A percentile compares a stretch with the other conserved stretches of the same genome.
These are phyloP conservation scores for Piaya cayana DNA, from an alignment of 2,113 vertebrate species.

Conservation along the genomic window DNA sequence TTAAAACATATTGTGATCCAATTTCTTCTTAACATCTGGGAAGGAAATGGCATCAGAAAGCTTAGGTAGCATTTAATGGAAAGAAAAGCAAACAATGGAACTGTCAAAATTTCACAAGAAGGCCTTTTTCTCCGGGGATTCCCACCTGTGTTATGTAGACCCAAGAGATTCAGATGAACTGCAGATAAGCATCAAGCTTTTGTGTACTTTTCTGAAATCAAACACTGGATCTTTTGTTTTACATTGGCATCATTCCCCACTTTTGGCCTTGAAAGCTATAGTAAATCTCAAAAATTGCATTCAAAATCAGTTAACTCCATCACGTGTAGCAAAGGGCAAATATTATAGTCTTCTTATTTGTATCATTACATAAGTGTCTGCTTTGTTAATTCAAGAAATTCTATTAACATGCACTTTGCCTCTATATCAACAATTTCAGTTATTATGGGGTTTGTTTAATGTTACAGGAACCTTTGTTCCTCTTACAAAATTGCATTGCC, in stretches of 20 bases:
- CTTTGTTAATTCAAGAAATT: neutral
- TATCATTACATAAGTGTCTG: neutral
- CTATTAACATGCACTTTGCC: neutral
- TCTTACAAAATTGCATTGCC: neutral
- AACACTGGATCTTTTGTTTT: constrained; percentile 23
- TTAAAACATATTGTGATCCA: neutral
- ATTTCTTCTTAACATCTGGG: neutral
- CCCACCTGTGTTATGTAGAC: neutral
- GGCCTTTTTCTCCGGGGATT: neutral
- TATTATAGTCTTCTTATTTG: neutral
- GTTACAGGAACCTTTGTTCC: neutral
- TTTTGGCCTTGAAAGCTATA: neutral
- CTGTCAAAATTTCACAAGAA: neutral
- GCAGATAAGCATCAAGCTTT: neutral
- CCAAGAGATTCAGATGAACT: neutral
- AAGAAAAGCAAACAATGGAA: neutral
- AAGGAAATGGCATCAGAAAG: neutral
- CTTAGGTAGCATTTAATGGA: neutral
- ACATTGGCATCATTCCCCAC: constrained; percentile 7
- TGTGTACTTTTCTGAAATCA: neutral
- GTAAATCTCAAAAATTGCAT: neutral
- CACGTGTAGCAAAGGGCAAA: neutral
- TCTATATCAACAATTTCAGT: neutral
- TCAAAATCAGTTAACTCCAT: neutral
- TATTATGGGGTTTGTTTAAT: neutral